phyloP scores from a whole-genome alignment of 2,797 vertebrate genomes.

The Netta rufina region DNA sequence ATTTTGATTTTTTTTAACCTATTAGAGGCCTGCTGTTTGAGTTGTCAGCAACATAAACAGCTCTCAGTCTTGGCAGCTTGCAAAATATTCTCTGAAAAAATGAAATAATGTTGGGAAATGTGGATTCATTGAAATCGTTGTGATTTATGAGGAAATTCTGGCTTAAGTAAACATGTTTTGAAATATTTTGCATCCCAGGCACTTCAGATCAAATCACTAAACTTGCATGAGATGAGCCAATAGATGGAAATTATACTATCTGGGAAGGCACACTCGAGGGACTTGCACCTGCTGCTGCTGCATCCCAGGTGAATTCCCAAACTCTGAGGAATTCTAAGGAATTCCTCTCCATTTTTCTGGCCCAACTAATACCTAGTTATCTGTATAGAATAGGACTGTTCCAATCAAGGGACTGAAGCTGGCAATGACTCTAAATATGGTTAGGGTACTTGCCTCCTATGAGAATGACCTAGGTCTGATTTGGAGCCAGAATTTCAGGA shows the following conservation, averaged over 20 bases:
- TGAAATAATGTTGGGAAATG: background rate
- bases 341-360: background rate
- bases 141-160: conserved; percentile 14
- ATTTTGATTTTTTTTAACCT: background rate
- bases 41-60: background rate
- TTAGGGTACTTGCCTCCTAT: accelerated
- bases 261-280: background rate
- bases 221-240: background rate
- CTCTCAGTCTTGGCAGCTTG: background rate
- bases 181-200: background rate
- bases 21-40: background rate
- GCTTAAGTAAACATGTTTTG: background rate
- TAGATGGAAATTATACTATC: background rate
- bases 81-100: background rate
- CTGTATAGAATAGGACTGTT: background rate
- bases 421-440: background rate
- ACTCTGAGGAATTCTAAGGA: background rate
- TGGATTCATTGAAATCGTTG: background rate
- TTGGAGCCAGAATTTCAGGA: background rate
- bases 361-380: background rate
- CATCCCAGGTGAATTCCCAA: background rate
- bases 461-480: background rate
- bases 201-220: background rate
- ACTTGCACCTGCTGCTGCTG: background rate
- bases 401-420: background rate